Percentiles rank a stretch among this genome's conserved stretches.
These are phyloP conservation scores for Laupala kohalensis DNA, from an alignment of 1,140 invertebrate species.

Conservation along the genomic window DNA sequence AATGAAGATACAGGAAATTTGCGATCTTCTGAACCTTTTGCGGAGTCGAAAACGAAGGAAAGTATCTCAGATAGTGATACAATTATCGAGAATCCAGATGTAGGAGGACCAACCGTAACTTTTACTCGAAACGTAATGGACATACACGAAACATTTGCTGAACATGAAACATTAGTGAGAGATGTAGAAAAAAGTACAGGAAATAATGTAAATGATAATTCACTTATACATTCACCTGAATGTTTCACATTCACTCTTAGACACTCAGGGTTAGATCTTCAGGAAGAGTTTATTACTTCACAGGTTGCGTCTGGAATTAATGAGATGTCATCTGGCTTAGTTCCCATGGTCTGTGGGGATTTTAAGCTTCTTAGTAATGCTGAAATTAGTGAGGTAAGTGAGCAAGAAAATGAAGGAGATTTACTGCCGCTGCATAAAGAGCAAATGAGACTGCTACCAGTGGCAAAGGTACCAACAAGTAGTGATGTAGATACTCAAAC, in stretches of 20 bases:
- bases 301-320: neutral
- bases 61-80: no score
- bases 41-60: no score
- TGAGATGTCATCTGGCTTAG: neutral
- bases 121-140: no score
- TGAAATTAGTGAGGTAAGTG: constrained; percentile 13
- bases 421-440: constrained; percentile 13
- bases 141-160: no score
- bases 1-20: no score
- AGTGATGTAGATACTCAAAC: neutral
- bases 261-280: constrained; percentile 8
- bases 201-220: neutral
- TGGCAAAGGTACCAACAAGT: neutral
- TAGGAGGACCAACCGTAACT: no score
- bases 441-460: constrained; percentile 14
- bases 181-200: neutral
- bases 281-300: constrained; percentile 16
- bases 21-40: no score
- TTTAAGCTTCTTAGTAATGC: neutral
- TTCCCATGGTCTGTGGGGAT: neutral
- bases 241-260: neutral
- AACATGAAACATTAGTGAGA: neutral
- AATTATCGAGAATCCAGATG: no score
- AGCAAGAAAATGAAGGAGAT: constrained; percentile 9
- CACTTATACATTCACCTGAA: neutral